Evolutionary conservation across 2,797 vertebrate genomes (phyloP).

Genomic region (Borostomias antarcticus): DNA sequence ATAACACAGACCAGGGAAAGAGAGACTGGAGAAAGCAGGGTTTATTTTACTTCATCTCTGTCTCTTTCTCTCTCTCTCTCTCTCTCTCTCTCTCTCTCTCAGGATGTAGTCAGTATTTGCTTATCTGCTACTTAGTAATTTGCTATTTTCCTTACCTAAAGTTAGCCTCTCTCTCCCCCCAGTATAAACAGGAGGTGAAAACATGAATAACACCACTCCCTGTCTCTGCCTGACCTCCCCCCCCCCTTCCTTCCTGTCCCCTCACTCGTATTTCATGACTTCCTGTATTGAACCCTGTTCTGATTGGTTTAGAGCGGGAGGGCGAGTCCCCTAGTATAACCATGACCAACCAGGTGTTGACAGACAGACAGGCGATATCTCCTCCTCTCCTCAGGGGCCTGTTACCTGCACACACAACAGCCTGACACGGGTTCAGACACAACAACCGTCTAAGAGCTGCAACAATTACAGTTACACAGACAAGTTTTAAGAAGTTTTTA

Average conservation of each 20-base stretch:
- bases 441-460: too few species aligned
- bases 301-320: slow-evolving; percentile 11
- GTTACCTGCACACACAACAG: background rate
- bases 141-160: too few species aligned
- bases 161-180: too few species aligned
- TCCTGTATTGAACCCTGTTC: slow-evolving; percentile 31
- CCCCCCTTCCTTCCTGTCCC: background rate
- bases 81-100: too few species aligned
- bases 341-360: background rate
- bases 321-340: background rate
- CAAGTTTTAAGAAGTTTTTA: background rate
- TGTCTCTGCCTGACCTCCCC: background rate
- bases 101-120: too few species aligned
- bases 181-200: too few species aligned
- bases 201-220: background rate
- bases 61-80: too few species aligned
- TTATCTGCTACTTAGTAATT: too few species aligned
- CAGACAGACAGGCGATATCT: background rate
- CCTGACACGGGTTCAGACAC: background rate
- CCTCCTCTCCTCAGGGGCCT: background rate
- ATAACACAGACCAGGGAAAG: too few species aligned
- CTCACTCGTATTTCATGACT: slow-evolving; percentile 29
- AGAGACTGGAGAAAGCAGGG: too few species aligned
- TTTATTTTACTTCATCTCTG: too few species aligned
- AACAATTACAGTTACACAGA: background rate